These are phyloP conservation scores for Thermophis baileyi DNA, from an alignment of 2,113 vertebrate species.

Conservation along the genomic window DNA sequence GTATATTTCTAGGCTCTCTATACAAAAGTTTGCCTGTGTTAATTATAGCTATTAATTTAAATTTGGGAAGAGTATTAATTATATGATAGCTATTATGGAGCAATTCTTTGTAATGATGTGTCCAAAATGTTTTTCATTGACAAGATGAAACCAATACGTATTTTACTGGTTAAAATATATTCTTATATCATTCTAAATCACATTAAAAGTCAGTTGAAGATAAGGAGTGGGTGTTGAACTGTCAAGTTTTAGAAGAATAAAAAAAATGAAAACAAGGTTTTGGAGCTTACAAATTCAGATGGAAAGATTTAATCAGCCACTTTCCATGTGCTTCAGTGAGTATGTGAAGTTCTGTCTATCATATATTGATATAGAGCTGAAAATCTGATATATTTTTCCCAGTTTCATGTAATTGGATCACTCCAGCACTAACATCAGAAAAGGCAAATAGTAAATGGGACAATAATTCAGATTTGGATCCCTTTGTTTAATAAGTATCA, in stretches of 20 bases:
- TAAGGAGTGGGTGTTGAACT: conserved; percentile 62
- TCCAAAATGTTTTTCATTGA: conserved; percentile 57
- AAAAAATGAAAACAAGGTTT: conserved; percentile 67
- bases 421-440: conserved; percentile 48
- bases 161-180: conserved; percentile 58
- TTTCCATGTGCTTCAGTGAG: conserved; percentile 65
- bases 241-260: conserved; percentile 62
- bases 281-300: conserved; percentile 63
- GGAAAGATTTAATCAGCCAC: conserved; percentile 69
- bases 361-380: conserved; percentile 55
- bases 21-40: conserved; percentile 48
- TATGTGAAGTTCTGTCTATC: conserved; percentile 68
- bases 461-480: conserved; percentile 39
- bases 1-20: conserved; percentile 48
- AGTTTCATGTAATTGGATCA: conserved; percentile 60
- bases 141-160: conserved; percentile 34
- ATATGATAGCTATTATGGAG: conserved; percentile 41
- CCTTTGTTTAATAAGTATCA: neutral
- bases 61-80: conserved; percentile 58
- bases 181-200: conserved; percentile 63
- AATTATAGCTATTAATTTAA: conserved; percentile 69
- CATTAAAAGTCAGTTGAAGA: conserved; percentile 60
- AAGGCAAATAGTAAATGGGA: conserved; percentile 48
- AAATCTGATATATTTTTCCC: conserved; percentile 58
- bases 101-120: conserved; percentile 26